Base-by-base conservation (phyloP, 2,113 vertebrate genomes). In the Sylvilagus bachmani region DNA sequence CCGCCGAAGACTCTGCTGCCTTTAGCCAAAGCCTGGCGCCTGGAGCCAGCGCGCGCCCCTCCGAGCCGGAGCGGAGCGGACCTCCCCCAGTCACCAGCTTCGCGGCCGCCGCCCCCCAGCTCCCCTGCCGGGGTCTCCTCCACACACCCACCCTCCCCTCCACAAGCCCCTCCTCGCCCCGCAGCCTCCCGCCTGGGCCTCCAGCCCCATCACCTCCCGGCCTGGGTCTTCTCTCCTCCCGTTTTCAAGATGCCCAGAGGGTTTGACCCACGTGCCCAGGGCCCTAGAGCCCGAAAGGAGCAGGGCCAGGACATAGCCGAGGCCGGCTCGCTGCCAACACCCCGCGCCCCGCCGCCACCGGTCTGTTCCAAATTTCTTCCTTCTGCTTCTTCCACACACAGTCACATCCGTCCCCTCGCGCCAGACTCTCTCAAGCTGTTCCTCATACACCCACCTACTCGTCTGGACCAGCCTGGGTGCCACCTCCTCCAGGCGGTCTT, bases 201-300 rank as follows among this genome's bases (percentile, higher is more conserved):
- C 29, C 0, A 12, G n/a, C n/a, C n/a, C n/a, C n/a, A n/a, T n/a
- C 4, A 3, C 17, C 2, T 10, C 31, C 14, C 0, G 19, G 4
- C 6, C 22, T 24, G 0, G 4, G 33, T 19, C 79, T 10, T 6
- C 29, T 6, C 55, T 6, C 8, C 14, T 49, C 29, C 33, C 10
- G 29, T 64, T n/a, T 22, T 49, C 19, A 14, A 27, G 31, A 13
- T 2, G 12, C 31, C 70, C 58, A 51, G 3, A 62, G 44, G 19
- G 19, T 1, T 19, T 19, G 21, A 16, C 14, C 19, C 49, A 29
- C 29, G 12, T 29, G 5, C 17, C 73, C 80, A 24, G 6, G 81
- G 33, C 19, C 19, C 58, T 64, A 91, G 44, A 77, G 85, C 77
- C 33, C 24, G 36, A 5, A 64, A 36, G 51, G 9, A 24, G 2